Evolutionary conservation across 2,113 vertebrate genomes (phyloP).

Genomic region (Paracanthobrama guichenoti): DNA sequence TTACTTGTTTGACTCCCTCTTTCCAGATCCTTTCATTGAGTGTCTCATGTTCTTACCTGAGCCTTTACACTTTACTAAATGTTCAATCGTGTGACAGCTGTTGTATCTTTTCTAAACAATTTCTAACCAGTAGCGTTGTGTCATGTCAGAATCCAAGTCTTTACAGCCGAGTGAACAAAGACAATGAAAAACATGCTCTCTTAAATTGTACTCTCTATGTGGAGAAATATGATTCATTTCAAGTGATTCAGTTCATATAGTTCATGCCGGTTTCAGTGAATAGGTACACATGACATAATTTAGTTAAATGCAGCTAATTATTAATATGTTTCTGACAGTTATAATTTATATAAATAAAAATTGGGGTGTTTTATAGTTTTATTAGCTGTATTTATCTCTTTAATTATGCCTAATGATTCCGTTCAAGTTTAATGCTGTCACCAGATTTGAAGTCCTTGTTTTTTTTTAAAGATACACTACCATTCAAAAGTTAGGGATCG

Average conservation of each 20-base stretch:
- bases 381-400: background rate
- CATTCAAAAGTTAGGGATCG: background rate
- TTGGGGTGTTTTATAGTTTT: background rate
- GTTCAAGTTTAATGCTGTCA: background rate
- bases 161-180: background rate
- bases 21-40: constrained; percentile 25
- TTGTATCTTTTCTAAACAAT: background rate
- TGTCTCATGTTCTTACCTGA: background rate
- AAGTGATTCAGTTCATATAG: background rate
- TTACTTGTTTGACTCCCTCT: background rate
- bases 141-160: background rate
- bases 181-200: background rate
- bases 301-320: background rate
- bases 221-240: background rate
- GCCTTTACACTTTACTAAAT: background rate
- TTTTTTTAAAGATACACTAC: background rate
- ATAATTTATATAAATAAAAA: background rate
- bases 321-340: background rate
- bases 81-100: background rate
- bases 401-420: background rate
- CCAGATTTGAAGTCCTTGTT: background rate
- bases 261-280: background rate
- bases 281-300: background rate
- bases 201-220: background rate
- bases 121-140: background rate